Conservation (phyloP, 2,888 invertebrate species). For the Phrixothrix hirtus region DNA sequence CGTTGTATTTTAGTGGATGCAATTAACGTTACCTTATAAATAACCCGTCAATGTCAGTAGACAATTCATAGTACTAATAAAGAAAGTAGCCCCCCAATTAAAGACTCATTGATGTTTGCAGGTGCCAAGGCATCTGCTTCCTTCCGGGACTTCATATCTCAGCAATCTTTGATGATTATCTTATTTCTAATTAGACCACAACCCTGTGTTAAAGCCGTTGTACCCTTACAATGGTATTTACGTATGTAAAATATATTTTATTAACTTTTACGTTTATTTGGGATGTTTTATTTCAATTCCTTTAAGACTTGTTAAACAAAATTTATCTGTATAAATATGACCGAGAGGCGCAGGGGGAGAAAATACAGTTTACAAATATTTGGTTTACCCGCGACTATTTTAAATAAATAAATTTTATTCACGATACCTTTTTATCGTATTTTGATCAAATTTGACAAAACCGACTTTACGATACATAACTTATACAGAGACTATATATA, state of each 20-base stretch:
- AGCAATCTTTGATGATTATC: slow-evolving; percentile 37
- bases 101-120: slow-evolving; percentile 33
- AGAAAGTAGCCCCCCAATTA: slow-evolving; percentile 34
- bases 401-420: slow-evolving; percentile 2
- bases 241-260: neutral
- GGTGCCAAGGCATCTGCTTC: slow-evolving; percentile 41
- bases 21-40: too few relatives aligned
- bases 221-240: slow-evolving; percentile 15
- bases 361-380: too few relatives aligned
- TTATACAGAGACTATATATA: too few relatives aligned
- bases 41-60: slow-evolving; percentile 17
- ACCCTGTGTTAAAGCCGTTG: slow-evolving; percentile 26
- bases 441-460: too few relatives aligned
- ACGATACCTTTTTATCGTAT: too few relatives aligned
- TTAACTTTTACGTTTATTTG: neutral
- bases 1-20: too few relatives aligned
- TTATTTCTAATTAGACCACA: slow-evolving; percentile 39
- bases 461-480: too few relatives aligned
- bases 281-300: too few relatives aligned
- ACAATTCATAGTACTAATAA: slow-evolving; percentile 23
- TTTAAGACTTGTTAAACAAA: too few relatives aligned
- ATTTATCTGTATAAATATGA: too few relatives aligned
- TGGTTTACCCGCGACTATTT: too few relatives aligned
- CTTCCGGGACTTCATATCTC: slow-evolving; percentile 36
- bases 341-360: too few relatives aligned